Percentiles rank a stretch among this genome's conserved stretches.
Evolutionary conservation across 2,888 invertebrate genomes (phyloP).

Genomic region (Trichacis sp.): DNA sequence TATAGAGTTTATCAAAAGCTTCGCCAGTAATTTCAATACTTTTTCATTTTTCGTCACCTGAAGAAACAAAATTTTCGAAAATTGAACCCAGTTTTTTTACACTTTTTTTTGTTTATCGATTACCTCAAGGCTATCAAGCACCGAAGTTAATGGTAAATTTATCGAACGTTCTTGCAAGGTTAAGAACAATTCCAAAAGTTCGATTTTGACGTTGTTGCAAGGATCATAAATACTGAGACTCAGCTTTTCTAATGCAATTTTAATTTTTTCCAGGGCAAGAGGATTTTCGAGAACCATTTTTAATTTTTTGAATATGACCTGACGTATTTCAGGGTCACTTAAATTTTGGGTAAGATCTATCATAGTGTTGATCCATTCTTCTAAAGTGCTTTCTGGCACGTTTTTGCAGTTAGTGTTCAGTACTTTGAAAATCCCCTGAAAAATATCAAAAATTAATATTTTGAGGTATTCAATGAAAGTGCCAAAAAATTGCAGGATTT

Average conservation of each 20-base stretch:
- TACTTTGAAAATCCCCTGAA: constrained; percentile 41
- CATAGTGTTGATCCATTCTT: constrained; percentile 42
- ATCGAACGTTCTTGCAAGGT: constrained; percentile 27
- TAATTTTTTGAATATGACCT: constrained; percentile 37
- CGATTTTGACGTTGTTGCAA: constrained; percentile 28
- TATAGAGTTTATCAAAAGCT: constrained; percentile 41
- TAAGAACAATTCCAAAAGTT: constrained; percentile 40
- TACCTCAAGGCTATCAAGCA: constrained; percentile 45
- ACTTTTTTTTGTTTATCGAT: background rate
- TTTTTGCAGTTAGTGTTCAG: constrained; percentile 39
- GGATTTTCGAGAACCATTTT: constrained; percentile 34
- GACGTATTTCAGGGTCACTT: constrained; percentile 37
- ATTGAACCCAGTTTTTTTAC: background rate
- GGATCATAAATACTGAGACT: constrained; percentile 38
- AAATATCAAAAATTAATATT: constrained; percentile 3
- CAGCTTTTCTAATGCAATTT: constrained; percentile 34
- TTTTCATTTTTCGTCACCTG: constrained; percentile 33
- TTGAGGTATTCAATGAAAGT: too few species aligned
- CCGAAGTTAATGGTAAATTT: constrained; percentile 35
- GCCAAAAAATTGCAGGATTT: background rate
- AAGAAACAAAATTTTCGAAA: constrained; percentile 11
- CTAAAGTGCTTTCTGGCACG: constrained; percentile 30
- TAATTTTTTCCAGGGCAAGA: constrained; percentile 21
- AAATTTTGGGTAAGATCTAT: constrained; percentile 27
- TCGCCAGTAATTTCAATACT: constrained; percentile 30